Evolutionary conservation across 2,113 vertebrate genomes (phyloP).

Genomic region (Ciconia maguari): DNA sequence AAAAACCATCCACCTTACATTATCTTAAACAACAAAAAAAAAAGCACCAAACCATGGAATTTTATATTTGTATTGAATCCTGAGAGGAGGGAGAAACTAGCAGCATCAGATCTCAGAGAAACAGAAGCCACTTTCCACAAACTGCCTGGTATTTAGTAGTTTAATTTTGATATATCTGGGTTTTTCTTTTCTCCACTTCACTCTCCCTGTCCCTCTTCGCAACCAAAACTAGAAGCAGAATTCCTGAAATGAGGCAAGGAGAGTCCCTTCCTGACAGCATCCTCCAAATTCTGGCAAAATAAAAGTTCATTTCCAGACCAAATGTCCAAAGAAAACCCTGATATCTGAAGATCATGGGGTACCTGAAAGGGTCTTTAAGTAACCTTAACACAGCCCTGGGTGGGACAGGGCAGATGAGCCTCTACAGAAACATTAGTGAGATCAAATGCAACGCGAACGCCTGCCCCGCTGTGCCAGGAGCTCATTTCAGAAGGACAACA

Average conservation of each 20-base stretch:
- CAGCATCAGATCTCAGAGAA: background rate
- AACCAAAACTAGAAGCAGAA: background rate
- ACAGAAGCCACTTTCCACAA: background rate
- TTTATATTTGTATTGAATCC: background rate
- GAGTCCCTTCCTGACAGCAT: background rate
- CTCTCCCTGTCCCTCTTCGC: background rate
- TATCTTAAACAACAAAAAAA: background rate
- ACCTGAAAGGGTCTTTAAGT: background rate
- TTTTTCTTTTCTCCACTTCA: background rate
- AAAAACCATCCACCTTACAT: background rate
- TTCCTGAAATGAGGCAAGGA: background rate
- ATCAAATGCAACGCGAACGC: background rate
- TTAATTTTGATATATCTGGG: background rate
- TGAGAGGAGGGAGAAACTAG: background rate
- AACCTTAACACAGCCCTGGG: accelerated
- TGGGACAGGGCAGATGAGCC: background rate
- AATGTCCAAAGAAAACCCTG: background rate
- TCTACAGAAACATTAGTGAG: background rate
- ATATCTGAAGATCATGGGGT: no score
- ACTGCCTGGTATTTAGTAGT: background rate
- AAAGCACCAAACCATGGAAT: accelerated
- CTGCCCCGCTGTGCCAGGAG: background rate
- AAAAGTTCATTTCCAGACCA: background rate
- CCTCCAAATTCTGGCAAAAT: background rate
- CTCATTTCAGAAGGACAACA: background rate